These are phyloP conservation scores for Megaceryle torquata DNA, from an alignment of 2,113 vertebrate genomes.

Conservation along the genomic window DNA sequence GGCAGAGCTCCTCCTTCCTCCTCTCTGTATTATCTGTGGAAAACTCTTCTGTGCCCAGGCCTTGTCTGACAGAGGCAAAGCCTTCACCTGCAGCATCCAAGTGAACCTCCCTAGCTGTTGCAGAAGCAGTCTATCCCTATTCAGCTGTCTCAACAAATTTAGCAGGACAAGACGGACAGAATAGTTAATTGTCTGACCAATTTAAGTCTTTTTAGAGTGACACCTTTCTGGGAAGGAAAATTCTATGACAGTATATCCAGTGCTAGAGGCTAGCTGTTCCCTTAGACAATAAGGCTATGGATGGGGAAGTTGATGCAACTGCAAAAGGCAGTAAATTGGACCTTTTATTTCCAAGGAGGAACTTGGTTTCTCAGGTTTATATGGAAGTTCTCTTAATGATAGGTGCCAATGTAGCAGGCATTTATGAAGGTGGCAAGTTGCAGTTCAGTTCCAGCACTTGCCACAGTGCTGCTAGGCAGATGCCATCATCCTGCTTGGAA, in stretches of 20 bases:
- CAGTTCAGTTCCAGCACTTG: background rate
- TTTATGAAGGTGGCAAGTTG: background rate
- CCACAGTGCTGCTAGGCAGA: background rate
- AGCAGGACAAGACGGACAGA: background rate
- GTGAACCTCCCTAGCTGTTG: background rate
- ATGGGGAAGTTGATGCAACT: background rate
- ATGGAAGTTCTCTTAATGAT: background rate
- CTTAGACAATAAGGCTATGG: background rate
- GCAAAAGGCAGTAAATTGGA: background rate
- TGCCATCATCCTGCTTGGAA: rapidly evolving
- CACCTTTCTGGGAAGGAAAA: background rate
- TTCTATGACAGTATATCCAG: background rate
- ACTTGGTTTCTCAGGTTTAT: background rate
- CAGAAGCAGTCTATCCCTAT: background rate
- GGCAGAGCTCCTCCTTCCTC: background rate
- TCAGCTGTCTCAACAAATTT: background rate
- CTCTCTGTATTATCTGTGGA: rapidly evolving
- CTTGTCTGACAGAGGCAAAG: background rate
- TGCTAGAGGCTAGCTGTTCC: background rate
- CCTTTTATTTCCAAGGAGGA: background rate
- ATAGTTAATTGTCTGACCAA: background rate
- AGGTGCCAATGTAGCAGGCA: background rate
- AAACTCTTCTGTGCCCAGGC: background rate
- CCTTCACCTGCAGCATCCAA: background rate
- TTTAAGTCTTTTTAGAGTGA: background rate